These are phyloP conservation scores for Manduca sexta DNA, from an alignment of 1,140 invertebrate genomes.

Conservation along the genomic window DNA sequence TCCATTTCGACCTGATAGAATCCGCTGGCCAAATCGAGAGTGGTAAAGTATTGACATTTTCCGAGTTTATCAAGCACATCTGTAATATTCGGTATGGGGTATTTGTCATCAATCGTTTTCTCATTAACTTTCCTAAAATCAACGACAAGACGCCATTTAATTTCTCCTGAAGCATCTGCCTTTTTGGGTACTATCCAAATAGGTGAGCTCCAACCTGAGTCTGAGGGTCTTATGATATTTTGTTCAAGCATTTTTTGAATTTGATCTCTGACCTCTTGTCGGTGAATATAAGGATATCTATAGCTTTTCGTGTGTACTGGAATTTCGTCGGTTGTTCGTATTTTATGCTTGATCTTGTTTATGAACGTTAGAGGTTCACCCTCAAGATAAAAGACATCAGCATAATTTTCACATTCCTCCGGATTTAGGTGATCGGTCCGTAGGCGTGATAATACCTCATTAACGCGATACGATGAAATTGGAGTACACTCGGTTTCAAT, in stretches of 20 bases:
- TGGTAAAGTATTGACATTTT: constrained; percentile 6
- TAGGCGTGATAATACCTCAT: constrained; percentile 5
- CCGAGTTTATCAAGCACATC: not conserved
- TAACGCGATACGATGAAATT: no score
- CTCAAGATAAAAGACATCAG: constrained; percentile 19
- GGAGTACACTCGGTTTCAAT: no score
- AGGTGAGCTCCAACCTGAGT: constrained; percentile 8
- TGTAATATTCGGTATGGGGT: constrained; percentile 6
- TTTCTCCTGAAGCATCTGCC: constrained; percentile 7
- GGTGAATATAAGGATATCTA: constrained; percentile 4
- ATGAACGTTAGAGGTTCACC: constrained; percentile 7
- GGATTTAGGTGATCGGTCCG: constrained; percentile 2
- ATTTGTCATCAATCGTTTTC: constrained; percentile 10
- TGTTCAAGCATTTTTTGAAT: constrained; percentile 8
- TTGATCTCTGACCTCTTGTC: constrained; percentile 3
- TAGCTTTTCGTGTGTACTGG: constrained; percentile 7
- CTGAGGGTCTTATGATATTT: constrained; percentile 6
- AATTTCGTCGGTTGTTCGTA: constrained; percentile 7
- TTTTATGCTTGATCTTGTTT: constrained; percentile 6
- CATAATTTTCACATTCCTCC: constrained; percentile 1
- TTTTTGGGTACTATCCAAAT: constrained; percentile 10
- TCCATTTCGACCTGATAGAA: not conserved
- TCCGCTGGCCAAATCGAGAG: constrained; percentile 2
- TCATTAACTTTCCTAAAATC: constrained; percentile 9
- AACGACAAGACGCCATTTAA: constrained; percentile 6